Evolutionary conservation across 2,888 invertebrate genomes (phyloP).

Genomic region (Anorthoa munda): DNA sequence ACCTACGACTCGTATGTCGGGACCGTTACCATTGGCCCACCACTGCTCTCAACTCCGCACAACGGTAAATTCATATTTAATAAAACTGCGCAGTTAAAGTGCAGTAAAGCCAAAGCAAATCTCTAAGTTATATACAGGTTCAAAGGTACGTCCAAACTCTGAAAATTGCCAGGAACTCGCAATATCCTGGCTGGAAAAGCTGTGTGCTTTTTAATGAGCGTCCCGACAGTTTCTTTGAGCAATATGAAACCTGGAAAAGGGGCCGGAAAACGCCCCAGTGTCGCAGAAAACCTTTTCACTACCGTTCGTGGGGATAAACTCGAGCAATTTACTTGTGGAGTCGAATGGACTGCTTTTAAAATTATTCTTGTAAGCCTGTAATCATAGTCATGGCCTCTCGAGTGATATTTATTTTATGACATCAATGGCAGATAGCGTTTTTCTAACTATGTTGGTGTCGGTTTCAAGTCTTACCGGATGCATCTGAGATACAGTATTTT

Average conservation of each 20-base stretch:
- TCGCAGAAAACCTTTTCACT: slow-evolving; percentile 42
- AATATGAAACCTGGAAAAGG: slow-evolving; percentile 49
- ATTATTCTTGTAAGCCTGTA: slow-evolving; percentile 26
- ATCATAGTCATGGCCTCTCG: slow-evolving; percentile 45
- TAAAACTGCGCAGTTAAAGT: slow-evolving; percentile 6
- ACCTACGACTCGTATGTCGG: no score
- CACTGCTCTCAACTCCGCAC: not conserved
- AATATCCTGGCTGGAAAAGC: slow-evolving; percentile 37
- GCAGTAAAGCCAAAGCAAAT: not conserved
- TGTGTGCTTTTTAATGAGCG: slow-evolving; percentile 50
- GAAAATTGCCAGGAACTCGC: slow-evolving; percentile 29
- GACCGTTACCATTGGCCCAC: no score
- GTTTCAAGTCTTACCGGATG: no score
- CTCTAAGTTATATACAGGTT: not conserved
- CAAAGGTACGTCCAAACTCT: slow-evolving; percentile 6
- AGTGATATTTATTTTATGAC: slow-evolving; percentile 18
- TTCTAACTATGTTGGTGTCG: no score
- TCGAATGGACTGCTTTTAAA: slow-evolving; percentile 42
- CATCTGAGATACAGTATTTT: no score
- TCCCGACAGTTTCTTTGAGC: slow-evolving; percentile 48
- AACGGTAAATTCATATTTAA: not conserved
- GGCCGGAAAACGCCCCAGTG: slow-evolving; percentile 26
- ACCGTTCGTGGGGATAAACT: slow-evolving; percentile 29
- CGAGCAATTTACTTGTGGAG: slow-evolving; percentile 41
- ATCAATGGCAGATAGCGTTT: no score